phyloP scores from a whole-genome alignment of 1,140 invertebrate genomes.

The Penaeus vannamei region DNA sequence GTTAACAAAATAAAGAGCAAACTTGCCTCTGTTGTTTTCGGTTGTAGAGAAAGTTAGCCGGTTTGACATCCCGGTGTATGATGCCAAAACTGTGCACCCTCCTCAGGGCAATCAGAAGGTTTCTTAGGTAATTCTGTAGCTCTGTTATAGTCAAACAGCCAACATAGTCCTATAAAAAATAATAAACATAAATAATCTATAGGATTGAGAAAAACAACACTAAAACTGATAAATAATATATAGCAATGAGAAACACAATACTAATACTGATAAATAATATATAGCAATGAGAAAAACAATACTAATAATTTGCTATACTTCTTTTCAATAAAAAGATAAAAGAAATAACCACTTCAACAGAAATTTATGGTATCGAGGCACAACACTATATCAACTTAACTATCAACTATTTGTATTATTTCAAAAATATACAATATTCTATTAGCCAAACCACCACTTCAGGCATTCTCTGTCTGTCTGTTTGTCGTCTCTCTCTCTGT shows the following conservation, averaged over 20 bases:
- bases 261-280: not conserved
- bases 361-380: no score
- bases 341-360: no score
- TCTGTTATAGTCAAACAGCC: conserved; percentile 75
- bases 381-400: no score
- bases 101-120: conserved; percentile 83
- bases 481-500: no score
- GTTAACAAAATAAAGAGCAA: not conserved
- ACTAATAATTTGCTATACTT: no score
- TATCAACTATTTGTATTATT: no score
- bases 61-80: conserved; percentile 94
- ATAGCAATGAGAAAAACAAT: not conserved
- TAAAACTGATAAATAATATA: not conserved
- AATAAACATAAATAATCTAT: not conserved
- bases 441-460: no score
- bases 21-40: conserved; percentile 71
- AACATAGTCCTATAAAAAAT: conserved; percentile 81
- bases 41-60: conserved; percentile 92
- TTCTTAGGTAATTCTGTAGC: conserved; percentile 85
- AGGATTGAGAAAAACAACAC: not conserved
- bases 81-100: conserved; percentile 88
- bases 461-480: no score
- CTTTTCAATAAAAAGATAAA: no score
- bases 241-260: not conserved
- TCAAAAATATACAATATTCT: no score